A percentile compares a stretch with the other conserved stretches of the same genome.
These are phyloP conservation scores for Apeltes quadracus DNA, from an alignment of 2,113 vertebrate species.

Conservation along the genomic window DNA sequence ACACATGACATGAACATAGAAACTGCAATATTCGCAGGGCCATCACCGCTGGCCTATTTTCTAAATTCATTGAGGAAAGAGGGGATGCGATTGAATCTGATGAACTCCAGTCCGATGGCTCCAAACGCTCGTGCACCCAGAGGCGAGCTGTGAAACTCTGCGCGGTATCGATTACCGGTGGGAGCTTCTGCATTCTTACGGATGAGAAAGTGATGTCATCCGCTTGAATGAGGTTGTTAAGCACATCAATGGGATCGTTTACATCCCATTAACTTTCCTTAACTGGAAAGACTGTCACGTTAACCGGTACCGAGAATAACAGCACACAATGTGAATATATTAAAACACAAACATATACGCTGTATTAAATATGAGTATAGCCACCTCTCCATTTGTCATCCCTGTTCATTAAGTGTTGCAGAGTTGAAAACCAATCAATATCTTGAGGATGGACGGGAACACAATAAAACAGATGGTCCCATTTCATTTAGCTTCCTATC, in stretches of 20 bases:
- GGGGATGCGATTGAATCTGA: neutral
- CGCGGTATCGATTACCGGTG: slow-evolving; percentile 30
- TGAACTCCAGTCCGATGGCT: slow-evolving; percentile 2
- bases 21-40: neutral
- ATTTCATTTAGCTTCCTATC: neutral
- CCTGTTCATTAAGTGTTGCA: no score
- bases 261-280: slow-evolving; percentile 5
- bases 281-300: neutral
- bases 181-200: neutral
- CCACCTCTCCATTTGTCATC: no score
- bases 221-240: neutral
- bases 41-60: no score
- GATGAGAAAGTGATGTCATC: slow-evolving; percentile 25
- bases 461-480: no score
- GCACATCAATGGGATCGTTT: slow-evolving; percentile 3
- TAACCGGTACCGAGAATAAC: neutral
- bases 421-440: no score
- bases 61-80: neutral
- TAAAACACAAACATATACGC: neutral
- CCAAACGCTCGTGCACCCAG: slow-evolving; percentile 22
- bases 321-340: neutral
- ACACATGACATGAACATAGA: neutral
- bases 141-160: neutral
- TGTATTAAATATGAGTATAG: neutral
- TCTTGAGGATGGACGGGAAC: no score